These are phyloP conservation scores for Cepaea nemoralis DNA, from an alignment of 1,140 invertebrate genomes.

Conservation along the genomic window DNA sequence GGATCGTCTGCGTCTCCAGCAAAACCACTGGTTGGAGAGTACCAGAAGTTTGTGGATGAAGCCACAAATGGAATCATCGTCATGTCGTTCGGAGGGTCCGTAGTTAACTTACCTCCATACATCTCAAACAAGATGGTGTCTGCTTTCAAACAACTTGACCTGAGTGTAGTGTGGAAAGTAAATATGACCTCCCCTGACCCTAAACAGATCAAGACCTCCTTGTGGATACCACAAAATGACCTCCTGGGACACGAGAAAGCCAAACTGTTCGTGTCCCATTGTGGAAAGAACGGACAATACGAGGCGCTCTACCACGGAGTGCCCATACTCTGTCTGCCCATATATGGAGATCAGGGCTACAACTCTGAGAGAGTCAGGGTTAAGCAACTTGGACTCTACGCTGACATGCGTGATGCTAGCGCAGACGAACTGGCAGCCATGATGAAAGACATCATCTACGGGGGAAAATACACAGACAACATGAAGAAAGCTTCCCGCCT, in stretches of 20 bases:
- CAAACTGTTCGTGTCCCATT: too few species aligned
- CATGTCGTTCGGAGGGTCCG: constrained; percentile 46
- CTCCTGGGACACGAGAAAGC: constrained; percentile 39
- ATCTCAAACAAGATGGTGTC: constrained; percentile 38
- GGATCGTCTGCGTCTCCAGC: too few species aligned
- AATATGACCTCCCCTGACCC: constrained; percentile 11
- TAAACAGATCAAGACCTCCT: constrained; percentile 20
- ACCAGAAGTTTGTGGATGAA: constrained; percentile 38
- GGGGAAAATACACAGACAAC: too few species aligned
- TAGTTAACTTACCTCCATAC: constrained; percentile 24
- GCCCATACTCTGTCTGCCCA: constrained; percentile 77
- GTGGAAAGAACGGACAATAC: too few species aligned
- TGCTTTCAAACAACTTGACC: constrained; percentile 32
- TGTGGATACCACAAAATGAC: constrained; percentile 47
- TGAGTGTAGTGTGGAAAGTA: constrained; percentile 30
- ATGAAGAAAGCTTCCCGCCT: constrained; percentile 27
- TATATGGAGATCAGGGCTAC: too few species aligned
- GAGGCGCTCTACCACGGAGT: constrained; percentile 58
- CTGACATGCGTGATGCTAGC: background rate
- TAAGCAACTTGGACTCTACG: constrained; percentile 43
- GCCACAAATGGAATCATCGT: too few species aligned
- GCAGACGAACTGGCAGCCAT: constrained; percentile 33
- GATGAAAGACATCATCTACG: constrained; percentile 28
- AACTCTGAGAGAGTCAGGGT: constrained; percentile 42
- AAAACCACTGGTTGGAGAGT: too few species aligned